These are phyloP conservation scores for Ectropis crepuscularia DNA, from an alignment of 2,888 invertebrate species.

Conservation along the genomic window DNA sequence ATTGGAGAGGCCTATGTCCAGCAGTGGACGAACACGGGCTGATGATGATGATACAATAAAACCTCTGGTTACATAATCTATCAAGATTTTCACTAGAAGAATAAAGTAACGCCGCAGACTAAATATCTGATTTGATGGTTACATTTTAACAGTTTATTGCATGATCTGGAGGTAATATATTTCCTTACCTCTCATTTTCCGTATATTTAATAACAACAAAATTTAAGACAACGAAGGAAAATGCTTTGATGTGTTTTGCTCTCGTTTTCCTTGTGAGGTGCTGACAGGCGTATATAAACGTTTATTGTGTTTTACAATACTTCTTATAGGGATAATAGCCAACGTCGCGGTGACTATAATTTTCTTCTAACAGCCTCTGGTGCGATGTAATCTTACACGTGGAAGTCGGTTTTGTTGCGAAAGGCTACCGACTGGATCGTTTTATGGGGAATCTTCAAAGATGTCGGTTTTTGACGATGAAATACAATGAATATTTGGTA, in stretches of 20 bases:
- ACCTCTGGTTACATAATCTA: too few relatives aligned
- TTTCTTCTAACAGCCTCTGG: slow-evolving; percentile 19
- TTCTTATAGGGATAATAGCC: slow-evolving; percentile 8
- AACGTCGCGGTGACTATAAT: slow-evolving; percentile 18
- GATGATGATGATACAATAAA: too few relatives aligned
- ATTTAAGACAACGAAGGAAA: slow-evolving; percentile 19
- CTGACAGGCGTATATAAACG: slow-evolving; percentile 21
- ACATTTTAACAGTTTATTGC: slow-evolving; percentile 29
- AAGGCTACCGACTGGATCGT: slow-evolving; percentile 6
- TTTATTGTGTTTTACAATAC: slow-evolving; percentile 28
- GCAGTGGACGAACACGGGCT: too few relatives aligned
- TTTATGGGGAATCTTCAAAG: neutral
- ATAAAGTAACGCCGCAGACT: too few relatives aligned
- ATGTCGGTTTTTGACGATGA: too few relatives aligned
- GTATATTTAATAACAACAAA: slow-evolving; percentile 10
- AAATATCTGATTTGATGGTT: too few relatives aligned
- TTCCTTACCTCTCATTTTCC: slow-evolving; percentile 11
- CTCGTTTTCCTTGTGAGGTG: slow-evolving; percentile 23
- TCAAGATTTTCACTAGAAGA: too few relatives aligned
- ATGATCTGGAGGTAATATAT: slow-evolving; percentile 15
- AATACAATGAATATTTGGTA: too few relatives aligned
- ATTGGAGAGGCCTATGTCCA: too few relatives aligned
- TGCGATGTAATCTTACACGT: slow-evolving; percentile 10
- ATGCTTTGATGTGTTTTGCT: slow-evolving; percentile 19
- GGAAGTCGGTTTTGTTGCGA: slow-evolving; percentile 13